Evolutionary conservation across 2,888 invertebrate species (phyloP), one percentile per base, ranked within the genome.

Genomic region (Macrosoma leucophasiata): DNA sequence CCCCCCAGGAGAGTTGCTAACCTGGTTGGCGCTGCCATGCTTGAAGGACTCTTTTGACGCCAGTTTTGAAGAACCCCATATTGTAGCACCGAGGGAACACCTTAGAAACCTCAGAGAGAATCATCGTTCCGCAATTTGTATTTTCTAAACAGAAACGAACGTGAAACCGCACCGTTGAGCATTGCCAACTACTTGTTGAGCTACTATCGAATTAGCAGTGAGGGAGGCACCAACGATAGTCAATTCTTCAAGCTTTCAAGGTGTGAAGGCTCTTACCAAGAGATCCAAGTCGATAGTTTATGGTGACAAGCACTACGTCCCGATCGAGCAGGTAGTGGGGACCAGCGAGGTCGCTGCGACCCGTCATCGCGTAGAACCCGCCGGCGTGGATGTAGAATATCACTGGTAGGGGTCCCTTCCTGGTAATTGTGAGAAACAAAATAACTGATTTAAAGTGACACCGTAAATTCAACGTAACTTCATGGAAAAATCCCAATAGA

Each of bases 311-410:
- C 1, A 89, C 87, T 29, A 89, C 60, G 41, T 88, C 86, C 24
- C 86, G 76, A 56, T 89, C 88, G 62, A 89, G 68, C 1, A 89
- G 69, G 46, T 88, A 88, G 40, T 88, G 82, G 0, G 89, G 89
- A 5, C 86, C 86, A 10, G 68, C 61, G 30, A 62, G 50, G 30
- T 55, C 49, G 29, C 88, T 89, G 36, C 85, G 84, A 0, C 85
- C 87, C 0, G 88, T 86, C 3, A 71, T 66, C 1, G 68, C 64
- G 48, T 88, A 87, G 55, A 87, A 89, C 11, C 84, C 88, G 1
- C 90, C 90, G 0, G 86, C 84, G 58, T 90, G 90, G 41, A 90
- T 79, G 55, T 81, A 88, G 1, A 90, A 86, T 4, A 90, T 66
- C 0, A 90, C 90, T 0, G 90, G 88, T 20, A 56, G 29, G 2